phyloP scores from a whole-genome alignment of 2,113 vertebrate species.

The Chrysochloris asiatica region DNA sequence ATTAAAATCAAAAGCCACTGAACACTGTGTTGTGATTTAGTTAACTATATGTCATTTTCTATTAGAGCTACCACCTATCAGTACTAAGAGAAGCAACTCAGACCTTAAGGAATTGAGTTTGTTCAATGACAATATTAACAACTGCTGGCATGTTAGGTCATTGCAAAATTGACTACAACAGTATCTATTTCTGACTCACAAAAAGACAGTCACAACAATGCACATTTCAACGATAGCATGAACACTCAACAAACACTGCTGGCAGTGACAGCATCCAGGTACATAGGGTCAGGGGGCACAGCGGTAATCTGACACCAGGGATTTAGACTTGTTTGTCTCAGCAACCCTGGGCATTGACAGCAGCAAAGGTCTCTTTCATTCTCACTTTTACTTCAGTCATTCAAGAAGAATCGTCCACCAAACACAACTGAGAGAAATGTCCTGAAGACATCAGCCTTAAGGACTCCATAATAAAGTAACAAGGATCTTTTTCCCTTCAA shows the following conservation, averaged over 20 bases:
- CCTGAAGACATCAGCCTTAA: constrained; percentile 10
- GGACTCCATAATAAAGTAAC: neutral
- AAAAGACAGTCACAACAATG: neutral
- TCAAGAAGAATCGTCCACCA: constrained; percentile 26
- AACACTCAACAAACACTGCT: constrained; percentile 41
- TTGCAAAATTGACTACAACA: neutral
- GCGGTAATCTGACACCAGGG: constrained; percentile 58
- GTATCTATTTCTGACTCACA: neutral
- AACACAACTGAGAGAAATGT: constrained; percentile 1
- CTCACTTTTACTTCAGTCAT: neutral
- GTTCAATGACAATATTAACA: neutral
- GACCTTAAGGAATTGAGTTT: neutral
- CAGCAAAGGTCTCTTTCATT: constrained; percentile 61
- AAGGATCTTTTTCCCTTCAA: neutral
- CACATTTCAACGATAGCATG: neutral
- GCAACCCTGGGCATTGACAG: neutral
- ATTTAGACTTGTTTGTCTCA: constrained; percentile 7
- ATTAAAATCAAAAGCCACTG: neutral
- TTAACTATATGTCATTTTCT: neutral
- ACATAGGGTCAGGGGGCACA: neutral
- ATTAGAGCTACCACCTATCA: neutral
- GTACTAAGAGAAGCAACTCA: constrained; percentile 39
- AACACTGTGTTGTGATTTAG: neutral
- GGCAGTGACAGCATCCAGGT: constrained; percentile 63
- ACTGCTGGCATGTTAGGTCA: neutral